Base-by-base conservation (phyloP, 2,113 vertebrate species). In the Indri indri region DNA sequence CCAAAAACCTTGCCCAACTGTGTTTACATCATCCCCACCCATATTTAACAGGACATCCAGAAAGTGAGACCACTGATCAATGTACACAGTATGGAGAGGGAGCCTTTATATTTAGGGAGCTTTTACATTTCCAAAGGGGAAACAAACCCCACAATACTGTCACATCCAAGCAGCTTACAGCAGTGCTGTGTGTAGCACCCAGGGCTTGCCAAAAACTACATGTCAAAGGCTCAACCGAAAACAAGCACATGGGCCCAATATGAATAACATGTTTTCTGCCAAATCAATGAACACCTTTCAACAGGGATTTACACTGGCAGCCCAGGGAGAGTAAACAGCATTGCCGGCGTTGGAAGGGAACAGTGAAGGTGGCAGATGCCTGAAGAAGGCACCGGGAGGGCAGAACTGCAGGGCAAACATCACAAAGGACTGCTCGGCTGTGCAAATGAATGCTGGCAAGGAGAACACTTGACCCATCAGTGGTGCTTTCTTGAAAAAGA, bases 261-360 rank as follows among this genome's bases (percentile, higher is more conserved):
- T 61, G 59, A 97, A 81, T 91, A 63, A 70, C 45, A 65, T 23
- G 23, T 34, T 74, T 89, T 47, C 93, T 97, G 90, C 94, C 95
- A 96, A 90, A 87, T 86, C 92, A 96, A 97, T 65, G 81, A 94
- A 94, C 85, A 89, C 82, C 65, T 96, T 89, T 86, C 50, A 87
- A 45, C 0, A 5, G 25, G 45, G 66, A 91, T 96, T 96, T 88
- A 82, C 34, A 54, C 0, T 90, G 94, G 92, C 90, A 97, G 80
- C 57, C 57, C 77, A 90, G 52, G 40, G 42, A 91, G 42, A 25
- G 71, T 57, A 95, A 96, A 96, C 54, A 92, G 73, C 80, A 57
- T 32, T 3, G 2, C 70, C 25, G 61, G 66, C 37, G 68, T 54
- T 66, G 47, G 74, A 90, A 89, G 70, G 68, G 83, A 32, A 54